Base-by-base conservation (phyloP, 2,797 vertebrate genomes). In the Vireo griseus region DNA sequence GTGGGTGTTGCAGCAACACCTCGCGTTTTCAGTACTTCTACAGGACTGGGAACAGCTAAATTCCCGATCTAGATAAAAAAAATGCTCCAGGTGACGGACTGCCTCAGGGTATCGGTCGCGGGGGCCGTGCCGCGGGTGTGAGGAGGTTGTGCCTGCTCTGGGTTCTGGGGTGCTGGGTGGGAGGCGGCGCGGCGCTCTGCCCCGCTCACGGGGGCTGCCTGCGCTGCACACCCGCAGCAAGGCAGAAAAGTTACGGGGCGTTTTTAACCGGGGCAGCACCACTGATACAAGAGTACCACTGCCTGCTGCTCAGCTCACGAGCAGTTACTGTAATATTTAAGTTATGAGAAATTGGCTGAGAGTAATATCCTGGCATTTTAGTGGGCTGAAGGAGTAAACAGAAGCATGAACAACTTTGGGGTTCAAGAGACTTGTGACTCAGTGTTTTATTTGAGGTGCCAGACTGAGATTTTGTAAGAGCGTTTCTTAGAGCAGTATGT, bases 241-340 rank as follows among this genome's bases (percentile, higher is more conserved):
- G 62, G 5, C 62, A 5, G 66, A 44, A 92, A 96, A 96, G 92
- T 96, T 95, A 48, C 19, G 16, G 61, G 54, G 69, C 52, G 7
- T 92, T 90, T 91, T 75, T 65, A 90, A 91, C 44, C 57, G 37
- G 88, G 92, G 66, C 94, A 86, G 75, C n/a, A 91, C 77, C 92
- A 18, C 58, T 54, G 75, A 29, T n/a, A 18, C 7, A 10, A 26
- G 5, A 37, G 90, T 85, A 71, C 61, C 71, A 31, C 29, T 44
- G 67, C 84, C 81, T 63, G 71, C 80, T 75, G 29, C 80, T 83
- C 24, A 71, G 78, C 77, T 90, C 92, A 6, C 16, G 66, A 55
- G 82, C 92, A 58, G 95, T 91, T 88, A 21, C 29, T 79, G 66
- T 86, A 63, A 50, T 71, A 33, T 55, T 90, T 28, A 63, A 92